Evolutionary conservation across 2,113 vertebrate genomes (phyloP).

Genomic region (Gila orcuttii): DNA sequence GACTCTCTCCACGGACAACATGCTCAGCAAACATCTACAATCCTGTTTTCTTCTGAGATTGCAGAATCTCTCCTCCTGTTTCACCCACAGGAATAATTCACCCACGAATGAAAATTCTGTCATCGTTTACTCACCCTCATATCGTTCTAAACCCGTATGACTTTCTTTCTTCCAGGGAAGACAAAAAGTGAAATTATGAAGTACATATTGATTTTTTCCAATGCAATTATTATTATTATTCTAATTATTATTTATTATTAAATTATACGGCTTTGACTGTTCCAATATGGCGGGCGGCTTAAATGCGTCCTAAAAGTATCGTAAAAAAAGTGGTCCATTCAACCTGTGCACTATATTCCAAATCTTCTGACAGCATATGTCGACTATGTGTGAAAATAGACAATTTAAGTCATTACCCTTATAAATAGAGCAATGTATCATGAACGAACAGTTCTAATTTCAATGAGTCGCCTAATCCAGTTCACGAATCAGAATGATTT

Average conservation of each 20-base stretch:
- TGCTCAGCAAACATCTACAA: conserved; percentile 20
- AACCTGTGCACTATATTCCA: too few relatives aligned
- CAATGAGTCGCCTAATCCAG: too few relatives aligned
- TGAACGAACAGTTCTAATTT: too few relatives aligned
- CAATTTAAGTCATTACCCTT: too few relatives aligned
- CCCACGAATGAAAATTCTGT: neutral
- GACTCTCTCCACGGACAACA: conserved; percentile 20
- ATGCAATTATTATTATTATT: neutral
- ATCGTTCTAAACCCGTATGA: neutral
- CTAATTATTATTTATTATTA: neutral
- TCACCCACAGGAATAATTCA: conserved; percentile 25
- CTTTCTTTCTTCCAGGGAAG: neutral
- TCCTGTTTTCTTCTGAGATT: conserved; percentile 21
- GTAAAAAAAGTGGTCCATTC: too few relatives aligned
- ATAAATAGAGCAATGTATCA: too few relatives aligned
- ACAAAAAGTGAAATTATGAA: neutral
- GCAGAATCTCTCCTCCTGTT: conserved; percentile 2
- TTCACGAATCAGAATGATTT: too few relatives aligned
- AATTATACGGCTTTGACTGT: neutral
- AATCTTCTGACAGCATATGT: too few relatives aligned
- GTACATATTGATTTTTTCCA: neutral
- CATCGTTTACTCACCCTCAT: neutral
- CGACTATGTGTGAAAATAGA: too few relatives aligned
- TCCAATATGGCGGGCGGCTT: too few relatives aligned
- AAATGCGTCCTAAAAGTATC: too few relatives aligned